Evolutionary conservation across 2,888 invertebrate genomes (phyloP).

Genomic region (Diarsia rubi): DNA sequence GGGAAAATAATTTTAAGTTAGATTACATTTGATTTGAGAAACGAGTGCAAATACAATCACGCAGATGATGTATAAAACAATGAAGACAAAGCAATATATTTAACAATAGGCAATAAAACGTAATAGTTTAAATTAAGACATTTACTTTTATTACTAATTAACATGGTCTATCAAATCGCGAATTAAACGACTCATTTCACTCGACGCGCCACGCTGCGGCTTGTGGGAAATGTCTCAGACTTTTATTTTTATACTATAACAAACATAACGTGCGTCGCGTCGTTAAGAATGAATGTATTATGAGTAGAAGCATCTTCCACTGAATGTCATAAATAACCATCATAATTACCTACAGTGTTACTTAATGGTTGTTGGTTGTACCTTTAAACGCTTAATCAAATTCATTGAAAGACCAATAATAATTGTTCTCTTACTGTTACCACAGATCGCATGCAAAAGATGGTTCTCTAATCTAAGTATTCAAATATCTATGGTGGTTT

Average conservation of each 20-base stretch:
- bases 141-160: slow-evolving; percentile 55
- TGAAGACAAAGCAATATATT: neutral
- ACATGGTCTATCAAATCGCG: slow-evolving; percentile 42
- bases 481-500: neutral
- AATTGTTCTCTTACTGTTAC: neutral
- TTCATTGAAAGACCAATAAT: neutral
- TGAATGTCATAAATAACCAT: slow-evolving; percentile 1
- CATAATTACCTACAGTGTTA: neutral
- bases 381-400: neutral
- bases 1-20: no score
- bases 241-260: slow-evolving; percentile 43
- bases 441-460: neutral
- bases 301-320: slow-evolving; percentile 14
- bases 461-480: no score
- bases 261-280: slow-evolving; percentile 37
- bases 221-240: slow-evolving; percentile 51
- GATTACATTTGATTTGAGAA: neutral
- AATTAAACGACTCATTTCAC: slow-evolving; percentile 44
- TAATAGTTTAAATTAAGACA: slow-evolving; percentile 53
- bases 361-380: neutral
- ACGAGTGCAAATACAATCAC: neutral
- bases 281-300: slow-evolving; percentile 55
- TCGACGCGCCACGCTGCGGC: slow-evolving; percentile 1
- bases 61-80: slow-evolving; percentile 10
- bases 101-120: slow-evolving; percentile 49